Base-by-base conservation (phyloP, 2,888 invertebrate genomes). In the Polydrusus pterygomalis region DNA sequence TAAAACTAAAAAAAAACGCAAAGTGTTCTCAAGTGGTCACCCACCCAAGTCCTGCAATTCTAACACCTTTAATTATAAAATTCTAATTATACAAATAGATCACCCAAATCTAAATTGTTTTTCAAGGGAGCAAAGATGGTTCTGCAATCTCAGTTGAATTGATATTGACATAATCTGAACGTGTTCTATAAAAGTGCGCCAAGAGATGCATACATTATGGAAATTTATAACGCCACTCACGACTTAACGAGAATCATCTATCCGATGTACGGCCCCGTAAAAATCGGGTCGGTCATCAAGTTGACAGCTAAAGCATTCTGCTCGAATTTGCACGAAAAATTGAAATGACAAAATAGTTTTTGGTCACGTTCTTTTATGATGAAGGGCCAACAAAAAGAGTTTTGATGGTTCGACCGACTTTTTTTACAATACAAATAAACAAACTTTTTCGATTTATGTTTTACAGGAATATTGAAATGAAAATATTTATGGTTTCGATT, bases 151-250 rank as follows among this genome's bases (percentile, higher is more conserved):
- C 18, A 54, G 67, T 17, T 1, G 60, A 62, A 71, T 63, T 71
- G 71, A 63, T 49, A 71, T 71, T 71, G 71, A 63, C 71, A 43
- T 49, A 40, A 45, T 63, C 13, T 49, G 51, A 64, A 71, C 63
- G 71, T 63, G 71, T n/a, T 30, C 63, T 25, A 38, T 65, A 68
- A 71, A 45, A 71, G 43, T 71, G 17, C 47, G 43, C 68, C 43
- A 56, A 68, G 58, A 40, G 72, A 51, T 76, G 69, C 68, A 76
- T 76, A 71, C 68, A 76, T 72, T 69, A 76, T 72, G 72, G 76
- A 69, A 76, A 72, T 72, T 67, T 51, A 69, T 43, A 63, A 76
- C 63, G 71, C 72, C 51, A 54, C 47, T 72, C 63, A 43, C 18
- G 69, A 17, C 45, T 76, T 63, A 76, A 72, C 71, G 71, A 30